Conservation (phyloP, 2,888 invertebrate species). For the Eupithecia inturbata region DNA sequence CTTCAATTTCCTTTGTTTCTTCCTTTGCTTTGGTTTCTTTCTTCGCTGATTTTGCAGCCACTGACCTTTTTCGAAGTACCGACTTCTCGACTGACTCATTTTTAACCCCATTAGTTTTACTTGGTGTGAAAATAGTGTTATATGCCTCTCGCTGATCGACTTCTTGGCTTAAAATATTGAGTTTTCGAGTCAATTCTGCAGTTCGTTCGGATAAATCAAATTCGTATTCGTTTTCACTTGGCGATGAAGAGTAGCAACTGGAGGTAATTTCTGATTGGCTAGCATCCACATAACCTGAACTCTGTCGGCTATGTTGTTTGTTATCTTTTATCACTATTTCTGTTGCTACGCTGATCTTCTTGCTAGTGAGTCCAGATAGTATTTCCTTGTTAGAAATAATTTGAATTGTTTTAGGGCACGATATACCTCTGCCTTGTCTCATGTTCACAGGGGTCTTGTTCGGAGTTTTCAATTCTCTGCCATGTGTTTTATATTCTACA, state of each 20-base stretch:
- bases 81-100: slow-evolving; percentile 54
- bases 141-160: slow-evolving; percentile 63
- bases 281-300: slow-evolving; percentile 79
- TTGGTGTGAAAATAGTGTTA: slow-evolving; percentile 59
- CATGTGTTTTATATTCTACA: slow-evolving; percentile 64
- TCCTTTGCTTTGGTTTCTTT: slow-evolving; percentile 53
- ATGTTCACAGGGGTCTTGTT: slow-evolving; percentile 73
- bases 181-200: slow-evolving; percentile 75
- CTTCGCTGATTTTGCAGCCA: slow-evolving; percentile 51
- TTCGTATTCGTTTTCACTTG: slow-evolving; percentile 81
- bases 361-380: slow-evolving; percentile 77
- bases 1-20: slow-evolving; percentile 55
- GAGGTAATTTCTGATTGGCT: slow-evolving; percentile 82
- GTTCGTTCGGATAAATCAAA: slow-evolving; percentile 78
- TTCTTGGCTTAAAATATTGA: slow-evolving; percentile 74
- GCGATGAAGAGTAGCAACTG: slow-evolving; percentile 80
- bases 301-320: slow-evolving; percentile 68
- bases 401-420: slow-evolving; percentile 82
- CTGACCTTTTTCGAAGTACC: slow-evolving; percentile 65
- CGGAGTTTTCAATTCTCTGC: slow-evolving; percentile 83
- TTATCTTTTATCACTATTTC: slow-evolving; percentile 47
- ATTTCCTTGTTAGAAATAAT: slow-evolving; percentile 81
- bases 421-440: slow-evolving; percentile 71
- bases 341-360: slow-evolving; percentile 62
- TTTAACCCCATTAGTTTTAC: slow-evolving; percentile 48